Evolutionary conservation across 2,113 vertebrate genomes (phyloP).

Genomic region (Dromiciops gliroides): DNA sequence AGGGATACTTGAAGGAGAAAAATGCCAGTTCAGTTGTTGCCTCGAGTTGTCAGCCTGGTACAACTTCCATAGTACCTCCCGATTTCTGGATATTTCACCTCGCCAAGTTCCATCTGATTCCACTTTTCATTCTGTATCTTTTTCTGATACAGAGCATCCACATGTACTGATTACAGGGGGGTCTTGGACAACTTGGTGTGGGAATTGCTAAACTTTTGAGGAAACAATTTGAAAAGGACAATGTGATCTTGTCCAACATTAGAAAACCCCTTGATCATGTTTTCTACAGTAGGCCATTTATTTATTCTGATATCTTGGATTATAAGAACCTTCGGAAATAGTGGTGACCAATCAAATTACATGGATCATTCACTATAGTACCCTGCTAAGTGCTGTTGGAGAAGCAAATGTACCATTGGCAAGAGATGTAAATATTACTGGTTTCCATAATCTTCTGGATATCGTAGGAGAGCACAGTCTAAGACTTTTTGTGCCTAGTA

Average conservation of each 20-base stretch:
- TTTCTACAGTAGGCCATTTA: conserved; percentile 93
- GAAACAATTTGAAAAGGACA: conserved; percentile 95
- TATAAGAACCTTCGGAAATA: conserved; percentile 95
- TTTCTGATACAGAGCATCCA: conserved; percentile 90
- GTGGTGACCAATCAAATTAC: conserved; percentile 97
- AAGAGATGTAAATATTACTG: conserved; percentile 94
- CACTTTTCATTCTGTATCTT: conserved; percentile 91
- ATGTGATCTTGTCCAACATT: conserved; percentile 97
- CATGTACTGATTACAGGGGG: conserved; percentile 98
- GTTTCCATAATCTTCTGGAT: conserved; percentile 95
- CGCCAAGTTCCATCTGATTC: conserved; percentile 89
- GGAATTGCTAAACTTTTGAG: no score
- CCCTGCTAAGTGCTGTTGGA: conserved; percentile 94
- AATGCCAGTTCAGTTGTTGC: conserved; percentile 86
- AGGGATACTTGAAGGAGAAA: conserved; percentile 60
- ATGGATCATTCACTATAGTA: conserved; percentile 97
- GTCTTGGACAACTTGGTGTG: no score
- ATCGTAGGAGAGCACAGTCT: conserved; percentile 93
- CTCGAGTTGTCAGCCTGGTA: conserved; percentile 82
- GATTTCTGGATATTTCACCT: conserved; percentile 88
- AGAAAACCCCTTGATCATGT: conserved; percentile 92
- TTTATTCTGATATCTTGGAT: conserved; percentile 96
- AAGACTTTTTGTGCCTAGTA: conserved; percentile 97
- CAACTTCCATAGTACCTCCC: conserved; percentile 76
- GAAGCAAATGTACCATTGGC: conserved; percentile 95